A percentile compares a stretch with the other conserved stretches of the same genome.
These are phyloP conservation scores for Drosophila subquinaria DNA, from an alignment of 2,888 invertebrate species.

Conservation along the genomic window DNA sequence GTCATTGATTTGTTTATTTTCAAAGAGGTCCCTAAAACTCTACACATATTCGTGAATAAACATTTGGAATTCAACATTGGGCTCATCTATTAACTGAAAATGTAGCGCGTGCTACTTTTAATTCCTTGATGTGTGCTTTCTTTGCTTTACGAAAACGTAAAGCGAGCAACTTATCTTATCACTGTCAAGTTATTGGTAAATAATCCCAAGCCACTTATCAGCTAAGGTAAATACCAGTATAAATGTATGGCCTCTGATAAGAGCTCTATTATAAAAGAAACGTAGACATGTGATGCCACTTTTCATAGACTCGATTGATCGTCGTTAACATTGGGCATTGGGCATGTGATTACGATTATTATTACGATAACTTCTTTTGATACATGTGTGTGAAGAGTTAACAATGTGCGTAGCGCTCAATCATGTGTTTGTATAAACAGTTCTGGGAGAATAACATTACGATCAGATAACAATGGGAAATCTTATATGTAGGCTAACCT, in stretches of 20 bases:
- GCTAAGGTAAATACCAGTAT: constrained; percentile 41
- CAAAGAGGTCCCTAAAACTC: background rate
- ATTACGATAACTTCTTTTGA: constrained; percentile 26
- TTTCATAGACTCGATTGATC: constrained; percentile 46
- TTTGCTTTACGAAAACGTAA: constrained; percentile 9
- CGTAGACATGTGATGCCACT: constrained; percentile 65
- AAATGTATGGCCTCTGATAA: constrained; percentile 56
- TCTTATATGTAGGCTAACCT: constrained; percentile 8
- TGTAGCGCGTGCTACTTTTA: constrained; percentile 56
- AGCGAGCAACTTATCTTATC: constrained; percentile 61
- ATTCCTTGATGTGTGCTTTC: constrained; percentile 18
- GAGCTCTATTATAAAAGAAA: constrained; percentile 28
- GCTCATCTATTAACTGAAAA: background rate
- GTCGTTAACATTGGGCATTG: constrained; percentile 48
- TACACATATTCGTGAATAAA: background rate
- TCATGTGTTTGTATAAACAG: constrained; percentile 48
- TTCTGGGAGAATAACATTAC: constrained; percentile 8
- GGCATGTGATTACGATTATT: constrained; percentile 74
- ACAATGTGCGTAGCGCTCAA: constrained; percentile 28
- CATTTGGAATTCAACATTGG: constrained; percentile 19
- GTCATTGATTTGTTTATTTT: constrained; percentile 45
- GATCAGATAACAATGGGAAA: constrained; percentile 32
- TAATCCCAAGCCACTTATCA: constrained; percentile 65
- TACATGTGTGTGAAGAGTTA: constrained; percentile 8
- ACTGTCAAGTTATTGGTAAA: constrained; percentile 69